These are phyloP conservation scores for Drosophila santomea DNA, from an alignment of 1,140 invertebrate genomes.

Conservation along the genomic window DNA sequence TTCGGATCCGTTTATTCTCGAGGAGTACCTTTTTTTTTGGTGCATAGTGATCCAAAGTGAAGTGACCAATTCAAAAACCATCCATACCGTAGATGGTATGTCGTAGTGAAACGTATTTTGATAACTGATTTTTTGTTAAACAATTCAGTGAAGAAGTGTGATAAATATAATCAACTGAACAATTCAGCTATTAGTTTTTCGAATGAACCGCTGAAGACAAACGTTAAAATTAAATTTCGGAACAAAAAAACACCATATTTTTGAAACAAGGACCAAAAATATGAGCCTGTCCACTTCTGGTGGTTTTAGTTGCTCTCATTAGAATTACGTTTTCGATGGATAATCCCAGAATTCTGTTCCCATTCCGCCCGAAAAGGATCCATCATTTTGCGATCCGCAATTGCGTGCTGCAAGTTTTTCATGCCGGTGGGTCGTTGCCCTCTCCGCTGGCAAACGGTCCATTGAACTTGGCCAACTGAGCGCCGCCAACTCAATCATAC, in stretches of 20 bases:
- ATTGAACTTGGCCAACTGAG: conserved; percentile 63
- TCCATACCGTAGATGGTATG: too few species aligned
- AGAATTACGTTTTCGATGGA: background rate
- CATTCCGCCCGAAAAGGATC: background rate
- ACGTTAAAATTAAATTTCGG: too few species aligned
- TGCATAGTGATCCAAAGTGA: conserved; percentile 11
- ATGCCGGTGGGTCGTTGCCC: conserved; percentile 43
- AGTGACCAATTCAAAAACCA: background rate
- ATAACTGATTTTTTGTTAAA: too few species aligned
- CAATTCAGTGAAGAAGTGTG: too few species aligned
- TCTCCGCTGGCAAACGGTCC: conserved; percentile 27
- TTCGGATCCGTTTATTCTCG: background rate
- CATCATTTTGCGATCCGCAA: conserved; percentile 3
- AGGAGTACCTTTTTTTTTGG: conserved; percentile 18
- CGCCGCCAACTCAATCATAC: conserved; percentile 48
- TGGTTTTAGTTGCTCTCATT: too few species aligned
- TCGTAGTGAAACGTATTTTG: too few species aligned
- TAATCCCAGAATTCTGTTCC: background rate
- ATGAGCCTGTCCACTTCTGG: too few species aligned
- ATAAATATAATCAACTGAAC: too few species aligned
- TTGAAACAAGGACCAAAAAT: too few species aligned
- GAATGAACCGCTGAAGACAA: too few species aligned
- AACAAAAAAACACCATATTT: too few species aligned
- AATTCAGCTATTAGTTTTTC: too few species aligned
- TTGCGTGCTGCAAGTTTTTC: conserved; percentile 68